Conservation (phyloP, 2,888 invertebrate species). For the Caenorhabditis plicata region DNA sequence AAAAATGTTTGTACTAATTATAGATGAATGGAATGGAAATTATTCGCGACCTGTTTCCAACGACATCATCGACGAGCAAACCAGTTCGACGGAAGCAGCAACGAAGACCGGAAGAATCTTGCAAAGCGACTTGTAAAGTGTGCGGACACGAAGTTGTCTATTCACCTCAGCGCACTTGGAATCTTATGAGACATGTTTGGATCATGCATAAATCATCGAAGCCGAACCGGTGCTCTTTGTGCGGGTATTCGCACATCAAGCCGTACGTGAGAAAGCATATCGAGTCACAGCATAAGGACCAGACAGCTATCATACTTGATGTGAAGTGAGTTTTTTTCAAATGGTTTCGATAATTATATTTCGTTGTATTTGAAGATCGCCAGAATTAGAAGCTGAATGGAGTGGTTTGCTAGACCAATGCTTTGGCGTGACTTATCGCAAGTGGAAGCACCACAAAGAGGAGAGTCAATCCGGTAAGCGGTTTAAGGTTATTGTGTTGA, state of each 20-base stretch:
- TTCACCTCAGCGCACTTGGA: slow-evolving; percentile 34
- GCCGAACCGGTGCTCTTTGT: slow-evolving; percentile 27
- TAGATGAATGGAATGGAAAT: slow-evolving; percentile 1
- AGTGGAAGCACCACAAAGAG: slow-evolving; percentile 34
- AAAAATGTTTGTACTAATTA: background rate
- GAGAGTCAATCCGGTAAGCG: slow-evolving; percentile 15
- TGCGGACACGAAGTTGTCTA: slow-evolving; percentile 36
- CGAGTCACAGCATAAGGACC: slow-evolving; percentile 25
- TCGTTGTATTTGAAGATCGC: slow-evolving; percentile 9
- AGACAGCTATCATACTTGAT: slow-evolving; percentile 18
- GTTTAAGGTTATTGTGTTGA: too few species aligned
- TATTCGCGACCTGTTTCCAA: slow-evolving; percentile 14
- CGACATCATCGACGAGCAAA: slow-evolving; percentile 6
- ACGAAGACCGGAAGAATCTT: slow-evolving; percentile 20
- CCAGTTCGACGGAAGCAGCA: slow-evolving; percentile 16
- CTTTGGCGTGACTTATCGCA: slow-evolving; percentile 35
- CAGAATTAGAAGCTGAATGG: slow-evolving; percentile 31
- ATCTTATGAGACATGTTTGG: slow-evolving; percentile 35
- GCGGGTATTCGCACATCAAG: slow-evolving; percentile 33
- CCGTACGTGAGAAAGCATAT: slow-evolving; percentile 34
- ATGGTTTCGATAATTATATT: background rate
- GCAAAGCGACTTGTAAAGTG: slow-evolving; percentile 24
- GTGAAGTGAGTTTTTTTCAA: slow-evolving; percentile 15
- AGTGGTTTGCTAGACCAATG: slow-evolving; percentile 22
- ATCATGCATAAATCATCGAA: slow-evolving; percentile 37